phyloP scores from a whole-genome alignment of 2,113 vertebrate genomes.

The Haliaeetus leucogaster region DNA sequence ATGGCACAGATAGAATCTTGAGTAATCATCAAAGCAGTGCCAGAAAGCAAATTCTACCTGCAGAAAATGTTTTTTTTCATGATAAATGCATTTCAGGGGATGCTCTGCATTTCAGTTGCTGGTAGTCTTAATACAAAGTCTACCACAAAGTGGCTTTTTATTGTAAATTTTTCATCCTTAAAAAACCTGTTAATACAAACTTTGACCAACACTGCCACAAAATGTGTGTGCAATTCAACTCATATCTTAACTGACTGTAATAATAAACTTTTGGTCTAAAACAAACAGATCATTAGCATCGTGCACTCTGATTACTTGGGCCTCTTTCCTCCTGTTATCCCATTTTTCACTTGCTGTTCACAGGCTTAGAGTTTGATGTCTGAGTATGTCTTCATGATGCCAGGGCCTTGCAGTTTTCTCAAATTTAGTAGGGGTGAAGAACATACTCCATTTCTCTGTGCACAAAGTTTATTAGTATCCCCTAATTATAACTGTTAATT shows the following conservation, averaged over 20 bases:
- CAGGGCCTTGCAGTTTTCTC: background rate
- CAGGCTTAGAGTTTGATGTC: background rate
- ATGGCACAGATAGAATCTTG: conserved; percentile 38
- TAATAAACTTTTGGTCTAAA: conserved; percentile 55
- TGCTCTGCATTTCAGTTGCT: background rate
- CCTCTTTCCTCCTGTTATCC: background rate
- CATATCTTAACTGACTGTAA: conserved; percentile 47
- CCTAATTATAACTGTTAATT: background rate
- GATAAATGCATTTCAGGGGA: background rate
- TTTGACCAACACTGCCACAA: background rate
- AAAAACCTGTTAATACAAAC: background rate
- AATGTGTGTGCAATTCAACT: background rate
- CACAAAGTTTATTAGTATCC: background rate
- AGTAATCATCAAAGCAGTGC: conserved; percentile 34
- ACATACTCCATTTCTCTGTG: background rate
- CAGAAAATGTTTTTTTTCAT: background rate
- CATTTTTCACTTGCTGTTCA: background rate
- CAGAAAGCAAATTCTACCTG: conserved; percentile 39
- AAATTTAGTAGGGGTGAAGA: background rate
- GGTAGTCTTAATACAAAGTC: background rate
- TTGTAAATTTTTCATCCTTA: background rate
- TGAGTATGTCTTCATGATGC: background rate
- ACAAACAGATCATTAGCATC: conserved; percentile 38
- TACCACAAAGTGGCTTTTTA: background rate
- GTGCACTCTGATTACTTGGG: background rate